phyloP scores from a whole-genome alignment of 2,888 invertebrate genomes.

The Palloptera scutellata region DNA sequence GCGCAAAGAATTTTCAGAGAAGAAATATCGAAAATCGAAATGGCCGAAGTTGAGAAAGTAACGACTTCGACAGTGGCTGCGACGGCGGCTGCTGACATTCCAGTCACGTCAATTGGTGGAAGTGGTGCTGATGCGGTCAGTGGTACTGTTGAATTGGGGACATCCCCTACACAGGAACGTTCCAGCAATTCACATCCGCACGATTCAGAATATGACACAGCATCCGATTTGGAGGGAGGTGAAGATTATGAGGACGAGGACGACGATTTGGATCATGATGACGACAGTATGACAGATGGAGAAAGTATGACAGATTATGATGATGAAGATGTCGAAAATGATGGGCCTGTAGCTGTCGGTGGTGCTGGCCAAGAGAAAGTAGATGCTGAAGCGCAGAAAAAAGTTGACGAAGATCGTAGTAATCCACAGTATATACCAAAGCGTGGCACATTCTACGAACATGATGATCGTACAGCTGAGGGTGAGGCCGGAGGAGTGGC shows the following conservation, averaged over 20 bases:
- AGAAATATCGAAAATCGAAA: slow-evolving; percentile 43
- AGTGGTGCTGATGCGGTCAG: slow-evolving; percentile 36
- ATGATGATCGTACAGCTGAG: slow-evolving; percentile 84
- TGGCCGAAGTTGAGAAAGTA: slow-evolving; percentile 63
- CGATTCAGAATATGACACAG: slow-evolving; percentile 65
- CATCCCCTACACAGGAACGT: slow-evolving; percentile 60
- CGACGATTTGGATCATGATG: slow-evolving; percentile 47
- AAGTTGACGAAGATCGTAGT: slow-evolving; percentile 91
- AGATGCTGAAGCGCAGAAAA: slow-evolving; percentile 72
- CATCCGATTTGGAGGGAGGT: slow-evolving; percentile 63
- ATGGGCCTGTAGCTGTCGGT: slow-evolving; percentile 51
- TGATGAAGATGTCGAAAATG: slow-evolving; percentile 50
- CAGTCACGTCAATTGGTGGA: slow-evolving; percentile 45
- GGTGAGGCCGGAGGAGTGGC: slow-evolving; percentile 39
- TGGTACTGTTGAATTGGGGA: slow-evolving; percentile 50
- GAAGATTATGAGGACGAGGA: slow-evolving; percentile 58
- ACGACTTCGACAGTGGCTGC: slow-evolving; percentile 40
- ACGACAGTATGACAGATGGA: slow-evolving; percentile 50
- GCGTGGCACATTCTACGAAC: slow-evolving; percentile 94
- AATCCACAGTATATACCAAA: slow-evolving; percentile 98
- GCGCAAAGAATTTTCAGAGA: not conserved
- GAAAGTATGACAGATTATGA: slow-evolving; percentile 49
- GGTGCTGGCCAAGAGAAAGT: slow-evolving; percentile 73
- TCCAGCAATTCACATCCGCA: slow-evolving; percentile 63
- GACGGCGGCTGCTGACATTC: slow-evolving; percentile 47